Conservation (phyloP, 2,113 vertebrate genomes). For the Leptobrachium ailaonicum region DNA sequence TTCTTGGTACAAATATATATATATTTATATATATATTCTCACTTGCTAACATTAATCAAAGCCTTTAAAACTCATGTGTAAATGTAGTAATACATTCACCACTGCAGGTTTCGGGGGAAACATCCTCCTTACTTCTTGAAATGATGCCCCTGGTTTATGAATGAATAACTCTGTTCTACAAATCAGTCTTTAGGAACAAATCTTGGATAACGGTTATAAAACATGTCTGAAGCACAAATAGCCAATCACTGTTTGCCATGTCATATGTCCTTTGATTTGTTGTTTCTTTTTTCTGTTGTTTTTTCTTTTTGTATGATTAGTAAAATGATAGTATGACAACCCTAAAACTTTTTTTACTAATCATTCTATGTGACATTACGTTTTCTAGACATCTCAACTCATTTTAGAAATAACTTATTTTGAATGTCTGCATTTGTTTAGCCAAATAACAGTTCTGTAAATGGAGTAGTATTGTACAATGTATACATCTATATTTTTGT, state of each 20-base stretch:
- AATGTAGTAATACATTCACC: background rate
- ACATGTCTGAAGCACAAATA: conserved; percentile 74
- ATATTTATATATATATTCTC: background rate
- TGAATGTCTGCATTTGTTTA: conserved; percentile 62
- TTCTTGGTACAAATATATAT: too few species aligned
- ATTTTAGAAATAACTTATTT: conserved; percentile 55
- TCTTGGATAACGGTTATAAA: conserved; percentile 62
- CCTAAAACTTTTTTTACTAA: conserved; percentile 51
- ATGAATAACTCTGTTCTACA: conserved; percentile 58
- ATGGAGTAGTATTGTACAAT: conserved; percentile 57
- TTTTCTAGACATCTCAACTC: conserved; percentile 52
- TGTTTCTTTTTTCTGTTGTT: too few species aligned
- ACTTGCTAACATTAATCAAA: conserved; percentile 9
- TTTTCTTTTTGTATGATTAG: conserved; percentile 50
- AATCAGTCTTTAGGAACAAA: conserved; percentile 56
- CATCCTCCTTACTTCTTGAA: background rate
- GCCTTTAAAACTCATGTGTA: conserved; percentile 1
- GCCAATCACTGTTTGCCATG: conserved; percentile 52
- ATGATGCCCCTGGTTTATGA: conserved; percentile 45
- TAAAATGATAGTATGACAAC: conserved; percentile 53
- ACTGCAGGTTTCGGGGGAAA: background rate
- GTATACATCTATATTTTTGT: conserved; percentile 44
- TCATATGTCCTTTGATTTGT: conserved; percentile 54
- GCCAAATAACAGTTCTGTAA: conserved; percentile 53
- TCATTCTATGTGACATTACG: conserved; percentile 53